Evolutionary conservation across 2,113 vertebrate genomes (phyloP), one percentile per base, ranked within the genome.

Genomic region (Apeltes quadracus): DNA sequence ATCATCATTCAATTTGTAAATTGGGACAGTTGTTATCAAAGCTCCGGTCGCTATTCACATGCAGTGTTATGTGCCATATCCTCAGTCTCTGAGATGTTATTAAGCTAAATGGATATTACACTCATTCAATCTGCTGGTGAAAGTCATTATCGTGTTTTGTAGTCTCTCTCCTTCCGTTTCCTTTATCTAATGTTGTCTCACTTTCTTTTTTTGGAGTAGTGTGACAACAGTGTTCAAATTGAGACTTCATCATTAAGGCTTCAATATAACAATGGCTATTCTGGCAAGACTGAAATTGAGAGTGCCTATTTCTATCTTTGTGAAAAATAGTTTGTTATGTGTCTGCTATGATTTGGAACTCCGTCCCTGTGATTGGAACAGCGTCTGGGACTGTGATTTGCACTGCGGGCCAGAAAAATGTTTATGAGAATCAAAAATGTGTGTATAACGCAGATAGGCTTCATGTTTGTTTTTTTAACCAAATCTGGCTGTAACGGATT

Each of bases 141-240:
- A 2, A 22, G 48, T 11, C 27, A 59, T 80, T 78, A 78, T 27
- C 27, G 51, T 61, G 73, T 48, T 77, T 36, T 71, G 81, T 50
- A 73, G 38, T 46, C 48, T 3, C 10, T 29, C 56, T 32, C 39
- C 41, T 32, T 48, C 10, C 43, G 12, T 43, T 1, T 54, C 32
- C 23, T 10, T 27, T 50, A 34, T 57, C 46, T 53, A 39, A 39
- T 46, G 46, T 59, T 57, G 54, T 54, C 51, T 57, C 38, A 14
- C 13, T 58, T 55, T 7, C 7, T 46, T 62, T 61, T 57, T 69
- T 41, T 32, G 6, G 13, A 48, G 51, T 7, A 69, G 15, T 55
- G 62, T 62, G 65, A 84, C 66, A 39, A 36, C 44, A 50, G 16
- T 11, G n/a, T 41, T n/a, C 55, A 43, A 18, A 61, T 9, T 50